A percentile compares a stretch with the other conserved stretches of the same genome.
Conservation (phyloP, 2,888 invertebrate genomes). For the Drosophila koepferae region DNA sequence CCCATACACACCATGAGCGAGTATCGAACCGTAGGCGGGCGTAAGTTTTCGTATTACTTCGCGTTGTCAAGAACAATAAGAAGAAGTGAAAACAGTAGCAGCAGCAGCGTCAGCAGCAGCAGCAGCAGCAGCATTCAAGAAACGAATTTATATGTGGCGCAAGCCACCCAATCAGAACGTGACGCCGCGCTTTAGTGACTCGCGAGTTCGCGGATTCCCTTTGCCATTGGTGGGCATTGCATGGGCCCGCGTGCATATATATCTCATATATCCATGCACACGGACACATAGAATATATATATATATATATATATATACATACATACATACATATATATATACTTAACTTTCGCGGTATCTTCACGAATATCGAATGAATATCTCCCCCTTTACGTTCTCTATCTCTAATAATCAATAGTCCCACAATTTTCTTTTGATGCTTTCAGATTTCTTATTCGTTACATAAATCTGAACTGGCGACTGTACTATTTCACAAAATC, state of each 20-base stretch:
- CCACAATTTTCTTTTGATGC: neutral
- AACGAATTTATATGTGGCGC: neutral
- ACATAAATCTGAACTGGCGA: neutral
- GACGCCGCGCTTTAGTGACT: neutral
- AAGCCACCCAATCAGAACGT: constrained; percentile 6
- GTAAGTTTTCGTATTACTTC: neutral
- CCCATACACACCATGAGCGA: neutral
- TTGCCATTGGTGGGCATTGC: constrained; percentile 3
- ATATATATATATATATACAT: neutral
- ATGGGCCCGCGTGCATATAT: neutral
- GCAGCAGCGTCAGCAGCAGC: neutral
- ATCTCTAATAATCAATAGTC: neutral
- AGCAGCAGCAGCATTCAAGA: neutral
- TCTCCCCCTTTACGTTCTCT: neutral
- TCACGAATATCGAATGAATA: neutral
- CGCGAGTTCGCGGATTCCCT: neutral
- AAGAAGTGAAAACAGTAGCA: neutral
- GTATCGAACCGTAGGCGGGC: neutral
- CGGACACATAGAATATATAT: neutral
- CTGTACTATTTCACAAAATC: neutral
- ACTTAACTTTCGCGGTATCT: neutral
- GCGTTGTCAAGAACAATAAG: neutral
- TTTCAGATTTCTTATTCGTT: neutral
- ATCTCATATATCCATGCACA: neutral
- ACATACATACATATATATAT: neutral